Evolutionary conservation across 1,140 invertebrate genomes (phyloP).

Genomic region (Zaprionus africanus): DNA sequence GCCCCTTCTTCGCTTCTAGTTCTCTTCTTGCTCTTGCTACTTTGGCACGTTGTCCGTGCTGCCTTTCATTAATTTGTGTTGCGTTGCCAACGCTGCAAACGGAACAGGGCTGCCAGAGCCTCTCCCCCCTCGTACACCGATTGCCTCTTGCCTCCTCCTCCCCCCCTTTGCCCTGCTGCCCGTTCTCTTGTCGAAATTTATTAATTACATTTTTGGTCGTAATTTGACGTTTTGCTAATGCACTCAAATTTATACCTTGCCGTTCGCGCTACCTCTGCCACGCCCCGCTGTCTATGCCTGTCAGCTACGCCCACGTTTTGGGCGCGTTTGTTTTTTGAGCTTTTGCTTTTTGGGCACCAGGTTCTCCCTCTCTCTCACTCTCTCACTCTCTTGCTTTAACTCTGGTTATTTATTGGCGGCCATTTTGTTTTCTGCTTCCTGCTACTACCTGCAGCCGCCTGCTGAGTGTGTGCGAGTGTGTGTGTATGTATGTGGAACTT

Average conservation of each 20-base stretch:
- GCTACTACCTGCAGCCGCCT: slow-evolving; percentile 25
- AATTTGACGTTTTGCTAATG: slow-evolving; percentile 81
- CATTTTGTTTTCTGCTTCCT: slow-evolving; percentile 69
- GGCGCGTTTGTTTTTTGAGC: slow-evolving; percentile 64
- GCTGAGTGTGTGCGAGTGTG: slow-evolving; percentile 15
- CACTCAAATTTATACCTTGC: slow-evolving; percentile 81
- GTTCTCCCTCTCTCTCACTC: background rate
- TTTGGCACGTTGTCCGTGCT: slow-evolving; percentile 13
- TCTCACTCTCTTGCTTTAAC: slow-evolving; percentile 10
- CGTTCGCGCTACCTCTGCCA: background rate
- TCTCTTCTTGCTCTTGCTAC: slow-evolving; percentile 1
- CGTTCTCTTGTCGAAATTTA: slow-evolving; percentile 68
- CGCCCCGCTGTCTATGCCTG: background rate
- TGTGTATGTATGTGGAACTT: slow-evolving; percentile 22
- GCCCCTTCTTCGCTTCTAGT: background rate
- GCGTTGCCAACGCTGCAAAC: slow-evolving; percentile 34
- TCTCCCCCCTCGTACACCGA: no score
- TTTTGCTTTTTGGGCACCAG: slow-evolving; percentile 43
- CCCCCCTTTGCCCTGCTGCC: background rate
- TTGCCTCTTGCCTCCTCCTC: background rate
- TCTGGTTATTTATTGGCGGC: slow-evolving; percentile 71
- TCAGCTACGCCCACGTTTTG: background rate
- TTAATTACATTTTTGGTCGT: slow-evolving; percentile 82
- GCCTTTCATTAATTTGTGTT: slow-evolving; percentile 74
- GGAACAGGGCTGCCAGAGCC: background rate